Evolutionary conservation across 2,113 vertebrate species (phyloP).

Genomic region (Arizona elegans): DNA sequence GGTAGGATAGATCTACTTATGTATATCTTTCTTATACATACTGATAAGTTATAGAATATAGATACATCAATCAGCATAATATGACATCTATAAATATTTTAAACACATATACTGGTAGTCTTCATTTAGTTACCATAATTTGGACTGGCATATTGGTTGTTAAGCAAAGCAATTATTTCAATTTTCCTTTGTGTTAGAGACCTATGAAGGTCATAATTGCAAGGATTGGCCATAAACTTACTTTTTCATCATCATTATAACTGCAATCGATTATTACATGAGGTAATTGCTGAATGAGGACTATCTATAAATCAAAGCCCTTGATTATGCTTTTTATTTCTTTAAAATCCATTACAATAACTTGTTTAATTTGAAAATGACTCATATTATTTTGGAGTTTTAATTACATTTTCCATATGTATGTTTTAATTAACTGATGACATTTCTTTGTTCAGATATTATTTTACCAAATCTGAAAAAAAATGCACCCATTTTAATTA

Average conservation of each 20-base stretch:
- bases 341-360: constrained; percentile 22
- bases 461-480: constrained; percentile 70
- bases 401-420: constrained; percentile 70
- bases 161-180: not conserved
- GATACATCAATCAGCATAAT: not conserved
- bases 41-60: fast-evolving
- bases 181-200: not conserved
- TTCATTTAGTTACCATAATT: not conserved
- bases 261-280: not conserved
- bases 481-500: constrained; percentile 80
- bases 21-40: fast-evolving
- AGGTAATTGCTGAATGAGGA: not conserved
- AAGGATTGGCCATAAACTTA: not conserved
- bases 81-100: fast-evolving
- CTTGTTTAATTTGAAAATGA: constrained; percentile 18
- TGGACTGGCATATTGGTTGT: not conserved
- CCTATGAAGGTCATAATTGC: not conserved
- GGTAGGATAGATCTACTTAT: not conserved
- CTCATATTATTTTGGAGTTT: constrained; percentile 62
- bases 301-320: not conserved
- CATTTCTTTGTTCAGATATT: constrained; percentile 72
- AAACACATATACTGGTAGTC: fast-evolving
- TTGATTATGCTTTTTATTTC: constrained; percentile 36
- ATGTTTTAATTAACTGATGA: constrained; percentile 75
- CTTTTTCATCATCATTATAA: not conserved